phyloP scores from a whole-genome alignment of 1,140 invertebrate genomes.

The Daktulosphaira vitifoliae region DNA sequence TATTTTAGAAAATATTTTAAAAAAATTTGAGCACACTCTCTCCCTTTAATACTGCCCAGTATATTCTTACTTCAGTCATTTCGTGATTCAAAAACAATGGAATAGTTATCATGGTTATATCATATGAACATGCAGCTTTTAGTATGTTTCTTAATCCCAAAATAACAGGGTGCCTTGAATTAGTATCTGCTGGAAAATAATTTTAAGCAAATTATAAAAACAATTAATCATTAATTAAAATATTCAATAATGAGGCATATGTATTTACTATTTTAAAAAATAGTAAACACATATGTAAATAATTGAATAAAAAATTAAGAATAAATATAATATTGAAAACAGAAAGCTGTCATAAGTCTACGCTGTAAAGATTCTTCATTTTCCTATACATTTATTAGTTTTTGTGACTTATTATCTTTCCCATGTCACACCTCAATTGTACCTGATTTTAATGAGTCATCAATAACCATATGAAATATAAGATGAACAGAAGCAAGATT shows the following conservation, averaged over 20 bases:
- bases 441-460: slow-evolving; percentile 61
- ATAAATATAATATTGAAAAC: too few species aligned
- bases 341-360: too few species aligned
- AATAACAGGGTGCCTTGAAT: slow-evolving; percentile 91
- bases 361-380: too few species aligned
- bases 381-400: too few species aligned
- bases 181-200: slow-evolving; percentile 71
- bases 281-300: too few species aligned
- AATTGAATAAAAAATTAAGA: too few species aligned
- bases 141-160: slow-evolving; percentile 89
- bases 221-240: slow-evolving; percentile 23
- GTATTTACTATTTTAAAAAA: slow-evolving; percentile 20
- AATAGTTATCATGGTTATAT: slow-evolving; percentile 86
- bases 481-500: slow-evolving; percentile 91
- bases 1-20: too few species aligned
- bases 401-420: too few species aligned
- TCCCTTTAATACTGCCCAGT: too few species aligned
- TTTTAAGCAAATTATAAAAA: background rate
- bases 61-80: slow-evolving; percentile 70
- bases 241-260: background rate
- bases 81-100: slow-evolving; percentile 86
- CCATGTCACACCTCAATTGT: too few species aligned
- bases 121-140: slow-evolving; percentile 85
- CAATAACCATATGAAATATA: slow-evolving; percentile 86
- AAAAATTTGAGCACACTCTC: too few species aligned